phyloP scores from a whole-genome alignment of 2,797 vertebrate species.

The Spinibarbus caldwelli region DNA sequence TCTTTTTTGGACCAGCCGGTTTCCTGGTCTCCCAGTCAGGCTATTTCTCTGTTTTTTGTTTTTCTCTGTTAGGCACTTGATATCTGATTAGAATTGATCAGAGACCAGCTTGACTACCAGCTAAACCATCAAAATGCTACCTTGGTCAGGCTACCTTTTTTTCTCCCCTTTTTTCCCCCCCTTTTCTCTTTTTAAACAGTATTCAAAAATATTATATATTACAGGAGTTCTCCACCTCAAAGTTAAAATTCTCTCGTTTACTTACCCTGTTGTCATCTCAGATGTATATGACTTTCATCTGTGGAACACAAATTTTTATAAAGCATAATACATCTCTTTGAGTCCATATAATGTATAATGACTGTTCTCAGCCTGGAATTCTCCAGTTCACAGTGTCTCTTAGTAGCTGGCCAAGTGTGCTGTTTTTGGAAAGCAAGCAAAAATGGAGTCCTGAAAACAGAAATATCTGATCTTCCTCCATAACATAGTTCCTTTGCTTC shows the following conservation, averaged over 20 bases:
- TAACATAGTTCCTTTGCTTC: background rate
- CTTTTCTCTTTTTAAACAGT: no score
- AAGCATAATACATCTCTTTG: no score
- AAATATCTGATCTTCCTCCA: background rate
- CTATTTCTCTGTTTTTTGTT: background rate
- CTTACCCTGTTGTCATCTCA: background rate
- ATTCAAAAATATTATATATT: background rate
- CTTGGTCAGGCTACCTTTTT: background rate
- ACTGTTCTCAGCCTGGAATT: no score
- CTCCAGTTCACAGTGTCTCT: no score
- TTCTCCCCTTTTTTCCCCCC: no score
- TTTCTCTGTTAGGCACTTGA: background rate
- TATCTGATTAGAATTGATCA: background rate
- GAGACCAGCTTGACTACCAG: background rate
- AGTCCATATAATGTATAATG: no score
- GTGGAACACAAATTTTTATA: no score
- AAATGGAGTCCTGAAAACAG: background rate
- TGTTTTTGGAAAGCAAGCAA: no score
- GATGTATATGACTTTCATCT: no score
- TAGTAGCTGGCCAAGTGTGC: no score
- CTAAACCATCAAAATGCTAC: background rate
- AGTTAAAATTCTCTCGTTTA: background rate
- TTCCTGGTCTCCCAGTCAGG: background rate
- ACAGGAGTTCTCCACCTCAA: background rate
- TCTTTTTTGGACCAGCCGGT: background rate